Base-by-base conservation (phyloP, 1,140 invertebrate genomes). In the Drosophila triauraria region DNA sequence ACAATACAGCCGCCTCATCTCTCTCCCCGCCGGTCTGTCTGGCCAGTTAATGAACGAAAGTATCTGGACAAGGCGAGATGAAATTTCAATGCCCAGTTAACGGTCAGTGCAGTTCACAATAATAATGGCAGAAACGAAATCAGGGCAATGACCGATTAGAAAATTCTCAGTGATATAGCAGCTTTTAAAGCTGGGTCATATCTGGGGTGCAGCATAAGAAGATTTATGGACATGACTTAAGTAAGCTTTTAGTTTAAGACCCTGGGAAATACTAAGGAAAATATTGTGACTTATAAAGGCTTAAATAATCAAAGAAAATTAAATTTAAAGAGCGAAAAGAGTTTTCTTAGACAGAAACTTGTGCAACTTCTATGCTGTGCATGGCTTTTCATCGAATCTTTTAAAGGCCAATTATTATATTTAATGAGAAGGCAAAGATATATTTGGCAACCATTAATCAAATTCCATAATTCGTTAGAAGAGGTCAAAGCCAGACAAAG, bases 61-160 rank as follows among this genome's bases (percentile, higher is more conserved):
- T 40, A 57, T 75, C 63, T 35, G 15, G 32, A 53, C 42, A 63
- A 67, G 46, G 30, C 42, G n/a, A 42, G 23, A 35, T 57, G 35
- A 23, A 38, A 54, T 58, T 43, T 57, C 32, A 7, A 35, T 20
- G 30, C 32, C n/a, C 27, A 47, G 23, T 38, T 61, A 87, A 75
- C 67, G 76, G 74, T 30, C 35, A 64, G 46, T 81, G 78, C 82
- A 84, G 51, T 56, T 69, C 17, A 48, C 54, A 27, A 40, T 20
- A 40, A 43, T 50, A 27, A 8, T 27, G 46, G 17, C 9, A 25
- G 76, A 48, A 50, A 40, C 25, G 40, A 38, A 75, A 63, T 75
- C 71, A 77, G 75, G 42, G 57, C 82, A 86, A 60, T 51, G 70
- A 54, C 68, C 82, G 82, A 86, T 86, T 85, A 75, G 77, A 86